A percentile compares a stretch with the other conserved stretches of the same genome.
Evolutionary conservation across 2,888 invertebrate species (phyloP).

Genomic region (Clitarchus hookeri): DNA sequence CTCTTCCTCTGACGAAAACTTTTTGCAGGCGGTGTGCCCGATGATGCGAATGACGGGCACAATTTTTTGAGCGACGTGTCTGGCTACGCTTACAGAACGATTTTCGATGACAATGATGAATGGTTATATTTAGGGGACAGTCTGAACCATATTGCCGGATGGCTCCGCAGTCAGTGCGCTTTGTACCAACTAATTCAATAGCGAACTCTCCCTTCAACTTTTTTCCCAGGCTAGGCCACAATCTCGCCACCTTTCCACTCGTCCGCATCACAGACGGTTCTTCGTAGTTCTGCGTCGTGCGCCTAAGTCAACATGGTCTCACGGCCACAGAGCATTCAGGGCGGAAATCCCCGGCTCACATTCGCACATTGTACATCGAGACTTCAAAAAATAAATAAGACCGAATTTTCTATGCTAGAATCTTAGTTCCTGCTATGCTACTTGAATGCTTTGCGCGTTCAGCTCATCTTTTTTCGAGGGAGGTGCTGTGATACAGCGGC

Average conservation of each 20-base stretch:
- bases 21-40: background rate
- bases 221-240: background rate
- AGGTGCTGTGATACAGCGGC: no score
- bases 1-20: background rate
- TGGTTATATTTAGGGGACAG: conserved; percentile 25
- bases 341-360: no score
- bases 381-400: no score
- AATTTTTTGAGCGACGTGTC: conserved; percentile 25
- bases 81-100: conserved; percentile 26
- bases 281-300: no score
- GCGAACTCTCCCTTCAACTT: background rate
- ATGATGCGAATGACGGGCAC: conserved; percentile 23
- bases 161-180: background rate
- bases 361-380: no score
- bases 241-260: background rate
- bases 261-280: background rate
- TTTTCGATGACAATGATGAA: conserved; percentile 34
- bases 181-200: conserved; percentile 1
- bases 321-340: no score
- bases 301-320: no score
- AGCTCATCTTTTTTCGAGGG: no score
- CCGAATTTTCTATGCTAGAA: no score
- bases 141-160: background rate
- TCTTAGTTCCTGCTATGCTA: no score
- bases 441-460: no score